These are phyloP conservation scores for Malurus melanocephalus DNA, from an alignment of 2,113 vertebrate genomes.

Conservation along the genomic window DNA sequence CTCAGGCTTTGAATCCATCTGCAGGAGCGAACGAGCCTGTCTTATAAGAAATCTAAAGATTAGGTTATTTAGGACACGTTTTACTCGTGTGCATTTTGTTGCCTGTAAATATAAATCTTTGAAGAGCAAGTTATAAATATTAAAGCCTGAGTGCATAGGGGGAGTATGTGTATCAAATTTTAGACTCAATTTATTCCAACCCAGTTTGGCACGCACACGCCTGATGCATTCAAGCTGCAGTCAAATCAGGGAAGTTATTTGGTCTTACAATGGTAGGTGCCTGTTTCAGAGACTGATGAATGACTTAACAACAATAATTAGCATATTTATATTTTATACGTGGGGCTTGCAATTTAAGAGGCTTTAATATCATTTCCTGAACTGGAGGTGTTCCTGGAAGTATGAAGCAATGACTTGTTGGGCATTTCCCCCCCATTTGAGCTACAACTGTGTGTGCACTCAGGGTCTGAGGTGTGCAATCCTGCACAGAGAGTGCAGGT, in stretches of 20 bases:
- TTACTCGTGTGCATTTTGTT: background rate
- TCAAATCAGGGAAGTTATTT: background rate
- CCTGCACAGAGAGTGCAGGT: background rate
- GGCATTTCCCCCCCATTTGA: background rate
- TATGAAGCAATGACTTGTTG: background rate
- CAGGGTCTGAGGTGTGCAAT: background rate
- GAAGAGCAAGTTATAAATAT: conserved; percentile 22
- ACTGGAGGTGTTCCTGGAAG: background rate
- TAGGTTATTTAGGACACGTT: background rate
- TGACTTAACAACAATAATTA: conserved; percentile 19
- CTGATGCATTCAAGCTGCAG: background rate
- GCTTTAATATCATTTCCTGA: background rate
- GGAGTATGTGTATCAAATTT: background rate
- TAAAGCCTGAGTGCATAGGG: background rate
- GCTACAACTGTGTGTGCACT: background rate
- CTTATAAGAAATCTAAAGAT: background rate
- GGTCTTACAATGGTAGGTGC: background rate
- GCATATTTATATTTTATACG: background rate
- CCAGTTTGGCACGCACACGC: background rate
- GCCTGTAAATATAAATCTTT: background rate
- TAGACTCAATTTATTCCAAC: background rate
- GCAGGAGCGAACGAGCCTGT: background rate
- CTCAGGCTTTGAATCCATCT: fast-evolving
- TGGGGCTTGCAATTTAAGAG: background rate
- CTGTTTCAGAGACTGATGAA: background rate